These are phyloP conservation scores for Talpa occidentalis DNA, from an alignment of 2,113 vertebrate species.

Conservation along the genomic window DNA sequence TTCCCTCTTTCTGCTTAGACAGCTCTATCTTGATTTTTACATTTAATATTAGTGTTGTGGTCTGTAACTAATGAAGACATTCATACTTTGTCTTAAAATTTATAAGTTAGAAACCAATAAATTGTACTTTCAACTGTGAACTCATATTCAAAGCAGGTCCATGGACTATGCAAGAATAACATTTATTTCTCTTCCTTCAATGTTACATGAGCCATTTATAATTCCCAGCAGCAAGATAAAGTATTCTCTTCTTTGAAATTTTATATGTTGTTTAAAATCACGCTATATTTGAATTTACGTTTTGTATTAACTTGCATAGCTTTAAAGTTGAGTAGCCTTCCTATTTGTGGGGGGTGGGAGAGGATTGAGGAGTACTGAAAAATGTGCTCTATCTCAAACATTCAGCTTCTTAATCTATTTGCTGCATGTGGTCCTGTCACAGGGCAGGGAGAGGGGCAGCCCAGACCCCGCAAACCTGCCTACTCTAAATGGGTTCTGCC, in stretches of 20 bases:
- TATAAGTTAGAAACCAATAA: constrained; percentile 21
- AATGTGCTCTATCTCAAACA: neutral
- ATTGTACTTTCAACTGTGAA: neutral
- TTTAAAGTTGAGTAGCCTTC: neutral
- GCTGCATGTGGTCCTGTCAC: neutral
- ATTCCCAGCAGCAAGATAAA: neutral
- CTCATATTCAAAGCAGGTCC: neutral
- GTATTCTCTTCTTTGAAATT: neutral
- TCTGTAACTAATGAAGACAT: neutral
- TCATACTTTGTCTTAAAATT: neutral
- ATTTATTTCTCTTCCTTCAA: neutral
- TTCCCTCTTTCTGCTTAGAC: neutral
- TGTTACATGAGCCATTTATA: neutral
- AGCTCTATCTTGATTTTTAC: neutral
- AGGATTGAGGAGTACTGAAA: neutral
- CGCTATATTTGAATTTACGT: neutral
- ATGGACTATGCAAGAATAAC: neutral
- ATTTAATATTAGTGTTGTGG: neutral
- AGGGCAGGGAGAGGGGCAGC: no score
- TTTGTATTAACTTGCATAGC: neutral
- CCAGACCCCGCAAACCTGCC: no score
- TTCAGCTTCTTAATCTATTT: neutral
- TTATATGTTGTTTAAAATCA: constrained; percentile 9
- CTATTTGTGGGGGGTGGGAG: no score
- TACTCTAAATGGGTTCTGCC: no score